Base-by-base conservation (phyloP, 2,113 vertebrate species). In the Cacatua alba region DNA sequence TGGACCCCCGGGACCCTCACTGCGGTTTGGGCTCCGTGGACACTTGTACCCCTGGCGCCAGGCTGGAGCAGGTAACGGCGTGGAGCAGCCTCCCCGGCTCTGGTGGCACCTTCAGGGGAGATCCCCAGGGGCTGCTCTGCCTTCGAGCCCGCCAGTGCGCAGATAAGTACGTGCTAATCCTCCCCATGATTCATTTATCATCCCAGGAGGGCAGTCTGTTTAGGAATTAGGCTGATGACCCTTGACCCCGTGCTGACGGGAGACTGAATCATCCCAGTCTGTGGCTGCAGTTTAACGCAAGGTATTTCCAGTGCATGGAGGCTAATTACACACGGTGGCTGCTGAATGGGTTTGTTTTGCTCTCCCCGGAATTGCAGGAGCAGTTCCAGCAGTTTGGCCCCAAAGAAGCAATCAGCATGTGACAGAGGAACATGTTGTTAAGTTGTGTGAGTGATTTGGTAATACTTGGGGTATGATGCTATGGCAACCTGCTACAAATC, bases 401-500 rank as follows among this genome's bases (percentile, higher is more conserved):
- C 83, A 71, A 76, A 92, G 88, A 59, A 83, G 62, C 83, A n/a
- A 51, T 64, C 88, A 10, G 86, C 94, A 88, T 90, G 91, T 93
- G 92, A 93, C 67, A 94, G 86, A 90, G 72, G 92, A 93, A 95
- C 88, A 90, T 31, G 64, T 92, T 96, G 96, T 94, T 94, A 74
- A 78, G 83, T 95, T 88, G 83, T 88, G 63, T n/a, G 79, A 92
- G 78, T 77, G 90, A 94, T 96, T 96, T 94, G 94, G 37, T 84
- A 93, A 91, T 92, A 29, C 93, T 95, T 67, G 46, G 78, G 78
- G 37, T 83, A 84, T 9, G 96, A 91, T 97, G 94, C 96, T 96
- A 97, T 96, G 92, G 95, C 94, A 97, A 97, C 96, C 92, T 85
- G 88, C 77, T 96, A 94, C 94, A 96, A 97, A 94, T 86, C 94